Evolutionary conservation across 53 echinoderm and acorn worm genomes (phyloP), one percentile per base, ranked within the genome.

Genomic region (Zoroaster sp.): DNA sequence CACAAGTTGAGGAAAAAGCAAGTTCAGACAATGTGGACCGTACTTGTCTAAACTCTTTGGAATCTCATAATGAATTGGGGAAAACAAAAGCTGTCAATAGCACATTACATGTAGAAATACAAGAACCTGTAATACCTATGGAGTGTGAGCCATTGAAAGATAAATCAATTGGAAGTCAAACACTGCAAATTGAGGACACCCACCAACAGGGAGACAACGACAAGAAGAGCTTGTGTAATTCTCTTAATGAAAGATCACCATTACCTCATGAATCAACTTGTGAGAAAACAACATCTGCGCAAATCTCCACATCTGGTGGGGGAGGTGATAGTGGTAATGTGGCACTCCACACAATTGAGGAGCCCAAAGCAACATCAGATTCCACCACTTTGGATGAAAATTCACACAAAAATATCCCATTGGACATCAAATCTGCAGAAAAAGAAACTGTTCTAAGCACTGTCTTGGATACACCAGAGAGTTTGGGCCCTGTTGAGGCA

Each of bases 191-290:
- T 25, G 71, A 70, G 32, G 38, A 23, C 71, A 23, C 14, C 7
- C 30, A 25, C 21, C 83, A 69, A 20, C 80, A 54, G 31, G 42
- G 38, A 15, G 30, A 4, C 4, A 42, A 81, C 47, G 47, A 17
- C 6, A 59, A 71, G 20, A 34, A 70, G 70, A 85, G 4, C 71
- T 51, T 85, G 85, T 72, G 69, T 49, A 70, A 69, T 85, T 70
- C 72, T 35, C 41, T 85, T 12, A 85, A 71, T 33, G 39, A 20
- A 14, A 81, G 28, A 28, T 32, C 68, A 5, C 67, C 42, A 43
- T 30, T 66, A 36, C 71, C 85, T 85, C 70, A 51, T 35, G 49
- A 85, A 49, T 13, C 31, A 40, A 0, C n/a, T 1, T 5, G 35
- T 33, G 71, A 70, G 44, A 37, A 72, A 49, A 70, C 8, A 20